Percentiles rank a stretch among this genome's conserved stretches.
Evolutionary conservation across 2,113 vertebrate species (phyloP).

Genomic region (Etheostoma cragini): DNA sequence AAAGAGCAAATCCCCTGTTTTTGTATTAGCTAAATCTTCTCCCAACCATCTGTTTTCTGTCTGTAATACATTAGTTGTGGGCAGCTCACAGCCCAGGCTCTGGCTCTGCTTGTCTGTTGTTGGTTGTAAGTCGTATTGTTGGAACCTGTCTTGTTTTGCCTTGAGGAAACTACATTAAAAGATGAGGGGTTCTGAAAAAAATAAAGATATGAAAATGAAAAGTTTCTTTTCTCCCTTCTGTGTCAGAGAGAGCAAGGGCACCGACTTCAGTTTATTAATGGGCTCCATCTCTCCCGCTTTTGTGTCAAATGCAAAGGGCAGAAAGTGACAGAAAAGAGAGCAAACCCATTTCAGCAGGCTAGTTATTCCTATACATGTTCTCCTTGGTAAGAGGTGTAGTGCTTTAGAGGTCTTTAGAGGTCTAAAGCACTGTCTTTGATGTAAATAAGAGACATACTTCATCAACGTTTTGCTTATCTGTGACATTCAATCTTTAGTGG

Average conservation of each 20-base stretch:
- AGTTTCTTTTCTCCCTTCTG: constrained; percentile 46
- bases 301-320: constrained; percentile 52
- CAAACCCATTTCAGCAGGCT: constrained; percentile 22
- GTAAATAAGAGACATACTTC: constrained; percentile 21
- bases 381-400: constrained; percentile 15
- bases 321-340: constrained; percentile 24
- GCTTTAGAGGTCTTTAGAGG: constrained; percentile 13
- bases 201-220: constrained; percentile 61
- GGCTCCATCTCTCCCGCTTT: constrained; percentile 56
- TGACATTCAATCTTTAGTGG: not conserved
- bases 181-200: constrained; percentile 41
- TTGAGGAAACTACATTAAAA: constrained; percentile 57
- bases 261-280: constrained; percentile 61
- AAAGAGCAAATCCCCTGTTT: constrained; percentile 61
- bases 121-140: constrained; percentile 54
- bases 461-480: constrained; percentile 16
- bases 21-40: constrained; percentile 60
- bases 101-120: constrained; percentile 43
- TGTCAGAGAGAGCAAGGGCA: constrained; percentile 47
- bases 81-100: constrained; percentile 30
- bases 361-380: constrained; percentile 29
- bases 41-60: constrained; percentile 61
- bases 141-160: constrained; percentile 47
- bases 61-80: constrained; percentile 32
- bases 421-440: constrained; percentile 16